These are phyloP conservation scores for human DNA, from an alignment of 2,113 vertebrate genomes.

Conservation along the genomic window GRCh38 chr4:12817001-12817500, in stretches of 20 bases:
- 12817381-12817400: background rate
- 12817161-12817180: too few species aligned
- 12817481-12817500: background rate
- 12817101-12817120: fast-evolving
- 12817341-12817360: background rate
- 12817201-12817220: too few species aligned
- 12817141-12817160: fast-evolving
- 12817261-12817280: background rate
- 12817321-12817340: background rate
- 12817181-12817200: too few species aligned
- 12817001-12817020: fast-evolving
- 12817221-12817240: too few species aligned
- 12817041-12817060: too few species aligned
- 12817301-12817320: background rate
- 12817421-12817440: background rate
- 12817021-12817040: too few species aligned
- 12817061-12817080: too few species aligned
- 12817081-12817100: too few species aligned
- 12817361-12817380: background rate
- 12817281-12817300: background rate
- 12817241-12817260: background rate
- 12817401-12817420: background rate
- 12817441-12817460: background rate
- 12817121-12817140: too few species aligned
- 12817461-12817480: background rate